Conservation (phyloP, 2,888 invertebrate species). For the Troides helena region DNA sequence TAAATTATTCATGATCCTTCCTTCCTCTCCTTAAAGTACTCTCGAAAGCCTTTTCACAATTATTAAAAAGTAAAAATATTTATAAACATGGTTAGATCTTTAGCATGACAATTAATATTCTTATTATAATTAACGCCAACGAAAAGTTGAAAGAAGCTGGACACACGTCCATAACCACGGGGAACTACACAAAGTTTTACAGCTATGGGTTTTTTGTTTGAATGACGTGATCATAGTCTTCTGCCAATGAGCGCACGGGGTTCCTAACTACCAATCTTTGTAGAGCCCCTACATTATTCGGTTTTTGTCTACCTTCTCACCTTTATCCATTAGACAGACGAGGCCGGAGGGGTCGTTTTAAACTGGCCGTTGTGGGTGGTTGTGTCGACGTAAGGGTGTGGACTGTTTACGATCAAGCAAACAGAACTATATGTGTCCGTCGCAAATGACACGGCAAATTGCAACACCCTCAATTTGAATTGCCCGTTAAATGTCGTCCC, state of each 20-base stretch:
- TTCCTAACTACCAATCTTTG: conserved; percentile 45
- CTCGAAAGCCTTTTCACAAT: too few relatives aligned
- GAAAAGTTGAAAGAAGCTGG: conserved; percentile 44
- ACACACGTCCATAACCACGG: conserved; percentile 47
- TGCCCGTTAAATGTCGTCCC: conserved; percentile 58
- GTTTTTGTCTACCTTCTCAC: conserved; percentile 26
- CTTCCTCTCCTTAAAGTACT: too few relatives aligned
- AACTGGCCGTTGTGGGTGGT: conserved; percentile 49
- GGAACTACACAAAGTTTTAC: conserved; percentile 62
- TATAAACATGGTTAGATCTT: too few relatives aligned
- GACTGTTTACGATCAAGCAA: conserved; percentile 70
- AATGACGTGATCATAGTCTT: conserved; percentile 67
- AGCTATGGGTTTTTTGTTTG: conserved; percentile 60
- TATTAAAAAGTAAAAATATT: too few relatives aligned
- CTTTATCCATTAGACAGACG: conserved; percentile 28
- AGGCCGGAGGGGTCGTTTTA: conserved; percentile 43
- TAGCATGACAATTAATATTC: too few relatives aligned
- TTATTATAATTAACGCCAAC: too few relatives aligned
- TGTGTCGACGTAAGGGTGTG: conserved; percentile 58
- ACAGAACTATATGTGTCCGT: conserved; percentile 65
- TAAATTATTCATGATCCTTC: conserved; percentile 49
- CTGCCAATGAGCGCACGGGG: conserved; percentile 58
- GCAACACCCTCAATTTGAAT: conserved; percentile 60
- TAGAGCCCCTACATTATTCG: conserved; percentile 39
- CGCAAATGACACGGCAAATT: conserved; percentile 70